A percentile compares a stretch with the other conserved stretches of the same genome.
Evolutionary conservation across 2,797 vertebrate genomes (phyloP).

Genomic region (Picus viridis): DNA sequence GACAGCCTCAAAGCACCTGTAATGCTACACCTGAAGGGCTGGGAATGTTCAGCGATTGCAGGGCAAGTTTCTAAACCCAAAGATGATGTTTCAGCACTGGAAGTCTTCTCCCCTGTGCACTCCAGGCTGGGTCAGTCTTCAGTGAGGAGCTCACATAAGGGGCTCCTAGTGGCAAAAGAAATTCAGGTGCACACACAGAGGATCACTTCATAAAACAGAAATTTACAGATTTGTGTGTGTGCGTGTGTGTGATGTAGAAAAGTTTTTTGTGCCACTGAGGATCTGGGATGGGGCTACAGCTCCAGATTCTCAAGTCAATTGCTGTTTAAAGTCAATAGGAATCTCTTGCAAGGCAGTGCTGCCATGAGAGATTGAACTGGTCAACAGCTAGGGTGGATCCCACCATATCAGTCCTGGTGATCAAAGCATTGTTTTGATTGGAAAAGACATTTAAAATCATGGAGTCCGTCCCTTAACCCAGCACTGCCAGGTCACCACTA

Average conservation of each 20-base stretch:
- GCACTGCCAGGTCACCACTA: too few species aligned
- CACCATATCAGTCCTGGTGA: accelerated
- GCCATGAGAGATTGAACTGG: neutral
- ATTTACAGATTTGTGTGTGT: too few species aligned
- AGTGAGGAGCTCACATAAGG: accelerated
- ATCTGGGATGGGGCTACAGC: neutral
- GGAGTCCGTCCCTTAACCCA: too few species aligned
- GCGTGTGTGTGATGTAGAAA: accelerated
- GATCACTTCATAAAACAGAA: neutral
- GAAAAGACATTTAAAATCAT: too few species aligned
- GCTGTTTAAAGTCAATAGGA: neutral
- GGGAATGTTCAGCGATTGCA: accelerated
- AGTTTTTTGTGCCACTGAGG: neutral
- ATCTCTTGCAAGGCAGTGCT: neutral
- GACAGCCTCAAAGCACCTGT: constrained; percentile 9
- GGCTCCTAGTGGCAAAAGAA: neutral
- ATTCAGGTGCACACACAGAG: neutral
- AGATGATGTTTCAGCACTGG: neutral
- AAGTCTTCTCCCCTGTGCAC: neutral
- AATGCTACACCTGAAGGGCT: neutral
- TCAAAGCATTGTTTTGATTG: too few species aligned
- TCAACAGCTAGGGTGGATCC: neutral
- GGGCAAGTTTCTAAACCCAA: neutral
- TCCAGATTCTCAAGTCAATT: neutral
- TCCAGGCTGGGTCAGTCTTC: neutral